Base-by-base conservation (phyloP, 2,888 invertebrate species). In the Xestia sexstrigata region DNA sequence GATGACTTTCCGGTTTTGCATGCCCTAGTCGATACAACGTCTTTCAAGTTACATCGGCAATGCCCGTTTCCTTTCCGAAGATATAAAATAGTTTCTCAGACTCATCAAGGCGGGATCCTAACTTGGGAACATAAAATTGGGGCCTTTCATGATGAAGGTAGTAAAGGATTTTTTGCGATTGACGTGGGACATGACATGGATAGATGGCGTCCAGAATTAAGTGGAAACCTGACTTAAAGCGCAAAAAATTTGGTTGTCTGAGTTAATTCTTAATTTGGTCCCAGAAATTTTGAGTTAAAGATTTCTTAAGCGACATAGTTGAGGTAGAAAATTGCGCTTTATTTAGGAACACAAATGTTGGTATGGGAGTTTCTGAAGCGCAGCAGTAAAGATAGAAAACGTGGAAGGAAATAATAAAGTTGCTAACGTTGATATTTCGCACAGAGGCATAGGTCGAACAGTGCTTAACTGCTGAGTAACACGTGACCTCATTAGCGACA, bases 401-500 rank as follows among this genome's bases (percentile, higher is more conserved):
- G 39, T 23, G 23, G 52, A 52, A 26, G 62, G 26, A 62, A 67
- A 76, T 42, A 49, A 65, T 20, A 45, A 49, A 75, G 35, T 63
- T 8, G 68, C 42, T 63, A 63, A 75, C 60, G 60, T 47, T 74
- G 42, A 74, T 74, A 85, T 79, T 81, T 83, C 65, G 55, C 72
- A 76, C 5, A 11, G 49, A 26, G 68, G 72, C 39, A 68, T 73
- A 74, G 72, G 63, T 77, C 47, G 71, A 82, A 76, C 70, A 58
- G 65, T 75, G 73, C 82, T 82, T 76, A 88, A 58, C 62, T 76
- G 73, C 82, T 82, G 79, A 88, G 79, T 79, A 88, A 80, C 67
- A 70, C 75, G 86, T 88, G 91, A 91, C 91, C 92, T 93, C 92
- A 93, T 93, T 93, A 92, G 86, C 83, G 88, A 88, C 86, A 86